Evolutionary conservation across 2,113 vertebrate genomes (phyloP).

Genomic region (Mesocricetus auratus): DNA sequence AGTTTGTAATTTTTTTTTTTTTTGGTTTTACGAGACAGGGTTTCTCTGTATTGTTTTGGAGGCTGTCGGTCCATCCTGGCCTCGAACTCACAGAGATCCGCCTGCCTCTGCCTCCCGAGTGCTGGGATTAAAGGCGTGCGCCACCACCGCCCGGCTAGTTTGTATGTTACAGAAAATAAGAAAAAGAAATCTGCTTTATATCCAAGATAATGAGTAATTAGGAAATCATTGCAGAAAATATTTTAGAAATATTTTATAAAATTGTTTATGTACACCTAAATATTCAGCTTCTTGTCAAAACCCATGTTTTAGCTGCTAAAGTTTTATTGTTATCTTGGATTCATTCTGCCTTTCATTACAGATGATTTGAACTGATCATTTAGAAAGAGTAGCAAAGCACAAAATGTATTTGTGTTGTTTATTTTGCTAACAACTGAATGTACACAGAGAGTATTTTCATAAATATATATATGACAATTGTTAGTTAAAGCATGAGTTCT

Average conservation of each 20-base stretch:
- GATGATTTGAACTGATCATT: constrained; percentile 71
- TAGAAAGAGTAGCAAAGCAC: constrained; percentile 61
- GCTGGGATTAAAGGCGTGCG: too few species aligned
- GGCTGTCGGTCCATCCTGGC: too few species aligned
- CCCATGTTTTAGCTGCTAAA: background rate
- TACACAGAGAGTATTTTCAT: constrained; percentile 66
- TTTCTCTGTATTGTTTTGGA: too few species aligned
- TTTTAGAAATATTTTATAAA: background rate
- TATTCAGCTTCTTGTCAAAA: background rate
- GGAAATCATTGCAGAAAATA: background rate
- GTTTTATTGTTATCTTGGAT: constrained; percentile 60
- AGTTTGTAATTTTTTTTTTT: background rate
- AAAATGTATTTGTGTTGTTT: constrained; percentile 75
- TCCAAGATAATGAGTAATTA: background rate
- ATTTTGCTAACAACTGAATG: constrained; percentile 73
- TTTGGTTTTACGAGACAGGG: too few species aligned
- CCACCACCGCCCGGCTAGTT: too few species aligned
- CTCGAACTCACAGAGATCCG: too few species aligned
- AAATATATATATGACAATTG: constrained; percentile 63
- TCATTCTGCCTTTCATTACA: constrained; percentile 53
- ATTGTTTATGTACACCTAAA: background rate
- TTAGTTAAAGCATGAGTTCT: constrained; percentile 62
- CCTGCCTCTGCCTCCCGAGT: too few species aligned
- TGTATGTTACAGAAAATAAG: background rate
- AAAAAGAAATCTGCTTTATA: background rate